Percentiles rank a stretch among this genome's conserved stretches.
Conservation (phyloP, 2,888 invertebrate genomes). For the Coleophora flavipennella region DNA sequence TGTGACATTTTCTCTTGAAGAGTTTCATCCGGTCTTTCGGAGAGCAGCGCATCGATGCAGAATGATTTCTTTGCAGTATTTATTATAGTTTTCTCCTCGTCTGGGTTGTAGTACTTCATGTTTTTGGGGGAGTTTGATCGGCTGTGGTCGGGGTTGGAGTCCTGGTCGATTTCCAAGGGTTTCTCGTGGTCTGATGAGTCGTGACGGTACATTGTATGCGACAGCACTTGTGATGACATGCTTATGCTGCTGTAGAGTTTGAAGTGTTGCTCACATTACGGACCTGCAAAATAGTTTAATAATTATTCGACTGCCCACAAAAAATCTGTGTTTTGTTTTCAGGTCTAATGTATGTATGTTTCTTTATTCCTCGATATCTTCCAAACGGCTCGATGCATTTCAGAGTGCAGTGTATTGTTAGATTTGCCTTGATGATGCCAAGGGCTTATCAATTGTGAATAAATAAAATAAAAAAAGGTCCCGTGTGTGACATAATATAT, state of each 20-base stretch:
- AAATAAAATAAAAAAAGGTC: too few species aligned
- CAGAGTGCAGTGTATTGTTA: too few species aligned
- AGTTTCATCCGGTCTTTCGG: constrained; percentile 61
- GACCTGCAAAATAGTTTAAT: too few species aligned
- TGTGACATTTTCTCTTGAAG: constrained; percentile 47
- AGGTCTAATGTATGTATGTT: too few species aligned
- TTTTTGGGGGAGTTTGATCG: constrained; percentile 55
- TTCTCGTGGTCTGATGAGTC: constrained; percentile 41
- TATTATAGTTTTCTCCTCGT: constrained; percentile 52
- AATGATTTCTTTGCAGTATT: constrained; percentile 80
- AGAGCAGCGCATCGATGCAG: constrained; percentile 91
- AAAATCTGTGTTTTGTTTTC: too few species aligned
- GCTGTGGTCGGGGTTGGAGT: constrained; percentile 40
- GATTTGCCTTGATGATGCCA: too few species aligned
- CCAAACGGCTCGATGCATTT: too few species aligned
- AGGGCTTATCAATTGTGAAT: too few species aligned
- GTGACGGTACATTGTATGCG: constrained; percentile 41
- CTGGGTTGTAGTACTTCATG: constrained; percentile 40
- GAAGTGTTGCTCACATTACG: too few species aligned
- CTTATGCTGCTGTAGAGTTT: not conserved
- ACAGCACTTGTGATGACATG: constrained; percentile 36
- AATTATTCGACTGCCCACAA: too few species aligned
- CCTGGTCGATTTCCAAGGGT: constrained; percentile 51
- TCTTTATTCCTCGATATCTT: too few species aligned
- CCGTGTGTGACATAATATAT: too few species aligned